phyloP scores from a whole-genome alignment of 2,888 invertebrate species.

The Osedax fenrisi region DNA sequence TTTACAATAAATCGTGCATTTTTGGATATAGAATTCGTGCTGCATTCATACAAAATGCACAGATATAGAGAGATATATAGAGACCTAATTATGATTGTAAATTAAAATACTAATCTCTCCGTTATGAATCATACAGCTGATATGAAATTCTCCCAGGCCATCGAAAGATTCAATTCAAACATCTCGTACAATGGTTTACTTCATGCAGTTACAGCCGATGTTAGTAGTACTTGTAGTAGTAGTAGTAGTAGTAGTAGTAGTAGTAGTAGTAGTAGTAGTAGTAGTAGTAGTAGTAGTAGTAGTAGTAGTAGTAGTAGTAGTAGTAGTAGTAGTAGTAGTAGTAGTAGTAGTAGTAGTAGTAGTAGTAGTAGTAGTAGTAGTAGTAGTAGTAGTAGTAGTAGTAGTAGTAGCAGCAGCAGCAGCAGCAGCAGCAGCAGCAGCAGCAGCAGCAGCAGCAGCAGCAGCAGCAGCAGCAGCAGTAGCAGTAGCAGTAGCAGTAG shows the following conservation, averaged over 20 bases:
- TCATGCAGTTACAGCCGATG: conserved; percentile 89
- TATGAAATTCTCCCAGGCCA: conserved; percentile 65
- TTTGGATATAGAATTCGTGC: no score
- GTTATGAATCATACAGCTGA: conserved; percentile 53
- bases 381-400: not conserved
- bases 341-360: not conserved
- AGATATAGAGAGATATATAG: no score
- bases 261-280: conserved; percentile 17
- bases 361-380: not conserved
- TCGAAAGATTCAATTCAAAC: conserved; percentile 84
- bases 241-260: conserved; percentile 11
- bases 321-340: conserved; percentile 5
- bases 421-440: conserved; percentile 4
- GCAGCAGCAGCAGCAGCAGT: conserved; percentile 3
- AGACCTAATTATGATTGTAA: no score
- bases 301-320: conserved; percentile 14
- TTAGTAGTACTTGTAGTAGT: conserved; percentile 55
- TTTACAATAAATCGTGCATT: no score
- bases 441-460: not conserved
- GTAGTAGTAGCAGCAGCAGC: not conserved
- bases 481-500: not conserved
- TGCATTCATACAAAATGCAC: no score
- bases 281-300: conserved; percentile 14
- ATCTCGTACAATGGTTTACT: conserved; percentile 90
- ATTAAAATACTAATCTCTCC: conserved; percentile 61